phyloP scores from a whole-genome alignment of 2,888 invertebrate genomes.

The Gortyna flavago region DNA sequence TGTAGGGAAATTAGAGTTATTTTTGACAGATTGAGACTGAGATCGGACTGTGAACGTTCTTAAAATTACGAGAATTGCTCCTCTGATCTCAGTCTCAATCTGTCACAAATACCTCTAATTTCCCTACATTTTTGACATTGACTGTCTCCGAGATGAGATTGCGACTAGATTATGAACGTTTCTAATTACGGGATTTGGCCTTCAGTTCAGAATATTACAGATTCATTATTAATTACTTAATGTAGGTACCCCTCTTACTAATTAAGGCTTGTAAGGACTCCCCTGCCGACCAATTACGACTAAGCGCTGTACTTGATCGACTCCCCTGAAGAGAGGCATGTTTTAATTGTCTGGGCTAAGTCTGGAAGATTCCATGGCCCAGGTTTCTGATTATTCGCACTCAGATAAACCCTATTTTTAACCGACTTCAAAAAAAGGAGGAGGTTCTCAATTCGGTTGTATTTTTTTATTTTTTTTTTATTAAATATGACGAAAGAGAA shows the following conservation, averaged over 20 bases:
- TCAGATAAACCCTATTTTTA: not conserved
- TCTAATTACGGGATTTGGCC: not conserved
- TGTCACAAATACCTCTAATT: too few relatives aligned
- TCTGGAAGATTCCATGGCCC: not conserved
- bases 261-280: slow-evolving; percentile 18
- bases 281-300: slow-evolving; percentile 25
- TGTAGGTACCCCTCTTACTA: slow-evolving; percentile 18
- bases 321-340: not conserved
- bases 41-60: too few relatives aligned
- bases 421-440: too few relatives aligned
- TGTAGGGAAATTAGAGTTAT: too few relatives aligned
- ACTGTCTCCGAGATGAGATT: not conserved
- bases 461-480: too few relatives aligned
- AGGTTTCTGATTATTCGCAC: not conserved
- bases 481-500: not conserved
- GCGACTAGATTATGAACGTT: not conserved
- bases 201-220: slow-evolving; percentile 7
- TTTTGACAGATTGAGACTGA: too few relatives aligned
- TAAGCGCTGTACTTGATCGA: slow-evolving; percentile 25
- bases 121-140: too few relatives aligned
- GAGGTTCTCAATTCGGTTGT: too few relatives aligned
- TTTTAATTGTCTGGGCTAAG: slow-evolving; percentile 8
- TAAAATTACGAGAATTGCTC: too few relatives aligned
- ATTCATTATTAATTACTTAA: slow-evolving; percentile 52
- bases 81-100: too few relatives aligned